Evolutionary conservation across 1,140 invertebrate genomes (phyloP), one percentile per base, ranked within the genome.

Genomic region (Drosophila suzukii): DNA sequence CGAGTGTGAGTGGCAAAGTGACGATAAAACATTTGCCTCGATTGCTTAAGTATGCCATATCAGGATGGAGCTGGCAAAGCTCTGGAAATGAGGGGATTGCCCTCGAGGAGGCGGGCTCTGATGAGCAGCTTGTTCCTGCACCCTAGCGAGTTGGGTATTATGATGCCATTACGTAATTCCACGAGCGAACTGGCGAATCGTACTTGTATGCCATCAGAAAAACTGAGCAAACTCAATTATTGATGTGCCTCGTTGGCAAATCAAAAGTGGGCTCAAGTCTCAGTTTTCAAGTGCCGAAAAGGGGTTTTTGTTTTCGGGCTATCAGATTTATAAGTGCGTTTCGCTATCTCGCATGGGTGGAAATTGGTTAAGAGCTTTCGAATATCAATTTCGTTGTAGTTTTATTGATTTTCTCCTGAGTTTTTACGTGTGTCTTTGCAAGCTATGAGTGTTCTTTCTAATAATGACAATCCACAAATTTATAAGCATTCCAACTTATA

Each of bases 21-120:
- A 80, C 84, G 84, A 90, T 88, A 88, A 88, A 90, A 89, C 84
- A 88, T 88, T 88, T 88, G 85, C 84, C 78, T 66, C 84, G 84
- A 88, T 88, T 89, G 80, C 83, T 73, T 89, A 86, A 86, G 83
- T 89, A 86, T 79, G 84, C 84, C 83, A 79, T 76, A 58, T 62
- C 77, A 68, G 73, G 43, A 63, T 54, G 47, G 53, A 63, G 70
- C 68, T 61, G 56, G 30, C 47, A 73, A 53, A 73, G 73, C 61
- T 57, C 43, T 65, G 72, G 73, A 66, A 75, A 57, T 75, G 61
- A 53, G 41, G 46, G 51, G 61, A 36, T 53, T 57, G 20, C 46
- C 7, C 6, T n/a, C 8, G 27, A 39, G 49, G 30, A 49, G 47
- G 7, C 7, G 24, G 36, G 20, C 30, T 61, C 77, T 61, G 49